Conservation (phyloP, 2,113 vertebrate species). For the Oophaga pumilio region DNA sequence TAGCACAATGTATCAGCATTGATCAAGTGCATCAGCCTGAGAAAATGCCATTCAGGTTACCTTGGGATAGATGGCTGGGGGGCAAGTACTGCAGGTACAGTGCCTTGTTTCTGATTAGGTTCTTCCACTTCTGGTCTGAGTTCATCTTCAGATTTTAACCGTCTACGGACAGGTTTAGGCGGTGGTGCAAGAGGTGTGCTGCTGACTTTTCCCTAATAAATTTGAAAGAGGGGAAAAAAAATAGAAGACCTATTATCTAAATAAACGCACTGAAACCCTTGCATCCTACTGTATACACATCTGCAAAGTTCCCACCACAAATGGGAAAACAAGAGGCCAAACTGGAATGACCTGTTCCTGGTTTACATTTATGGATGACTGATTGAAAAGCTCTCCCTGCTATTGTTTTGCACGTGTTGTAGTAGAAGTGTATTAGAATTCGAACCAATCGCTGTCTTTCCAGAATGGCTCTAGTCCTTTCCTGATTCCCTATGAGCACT, state of each 20-base stretch:
- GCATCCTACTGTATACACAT: no score
- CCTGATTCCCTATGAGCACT: no score
- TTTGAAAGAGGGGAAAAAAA: background rate
- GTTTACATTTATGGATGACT: no score
- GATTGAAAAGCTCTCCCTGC: no score
- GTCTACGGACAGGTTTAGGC: conserved; percentile 91
- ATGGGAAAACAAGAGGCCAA: no score
- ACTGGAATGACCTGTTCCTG: no score
- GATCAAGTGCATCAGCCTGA: background rate
- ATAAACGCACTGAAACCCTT: no score
- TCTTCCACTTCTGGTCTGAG: conserved; percentile 89
- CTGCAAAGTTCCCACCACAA: no score
- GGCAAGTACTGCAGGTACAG: conserved; percentile 85
- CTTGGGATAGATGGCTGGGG: conserved; percentile 94
- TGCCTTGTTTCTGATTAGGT: conserved; percentile 84
- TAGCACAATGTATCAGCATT: background rate
- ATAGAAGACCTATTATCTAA: background rate
- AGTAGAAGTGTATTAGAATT: no score
- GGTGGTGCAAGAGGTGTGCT: conserved; percentile 92
- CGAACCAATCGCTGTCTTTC: no score
- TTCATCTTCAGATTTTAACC: conserved; percentile 97
- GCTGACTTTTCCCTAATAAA: conserved; percentile 82
- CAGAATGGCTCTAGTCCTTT: no score
- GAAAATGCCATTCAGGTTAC: conserved; percentile 68
- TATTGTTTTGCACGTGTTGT: no score